Evolutionary conservation across 2,888 invertebrate genomes (phyloP).

Genomic region (Agrotis ipsilon): DNA sequence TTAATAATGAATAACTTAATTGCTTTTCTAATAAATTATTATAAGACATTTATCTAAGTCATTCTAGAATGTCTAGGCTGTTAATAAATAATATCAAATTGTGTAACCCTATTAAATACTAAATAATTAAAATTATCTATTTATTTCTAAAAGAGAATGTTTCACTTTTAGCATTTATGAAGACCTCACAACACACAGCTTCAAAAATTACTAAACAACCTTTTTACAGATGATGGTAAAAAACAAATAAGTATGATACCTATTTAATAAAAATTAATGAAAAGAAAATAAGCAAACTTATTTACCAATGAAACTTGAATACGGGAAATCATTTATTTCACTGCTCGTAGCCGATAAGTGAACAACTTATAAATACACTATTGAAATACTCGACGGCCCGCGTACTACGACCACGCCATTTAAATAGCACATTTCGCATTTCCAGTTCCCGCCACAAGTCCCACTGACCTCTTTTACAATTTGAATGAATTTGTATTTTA

Average conservation of each 20-base stretch:
- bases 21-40: not conserved
- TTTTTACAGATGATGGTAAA: not conserved
- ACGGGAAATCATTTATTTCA: conserved; percentile 34
- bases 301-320: conserved; percentile 21
- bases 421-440: conserved; percentile 34
- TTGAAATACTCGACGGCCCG: conserved; percentile 45
- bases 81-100: conserved; percentile 12
- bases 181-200: not conserved
- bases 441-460: conserved; percentile 9
- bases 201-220: not conserved
- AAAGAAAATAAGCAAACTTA: conserved; percentile 2
- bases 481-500: conserved; percentile 40
- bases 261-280: conserved; percentile 13
- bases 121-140: not conserved
- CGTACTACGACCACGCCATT: conserved; percentile 23
- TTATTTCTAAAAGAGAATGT: too few species aligned
- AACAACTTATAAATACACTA: conserved; percentile 39
- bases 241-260: not conserved
- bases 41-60: conserved; percentile 1
- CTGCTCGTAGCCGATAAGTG: conserved; percentile 39
- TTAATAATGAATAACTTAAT: not conserved
- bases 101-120: not conserved
- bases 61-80: too few species aligned
- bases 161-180: not conserved
- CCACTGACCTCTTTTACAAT: conserved; percentile 36